Base-by-base conservation (phyloP, 2,113 vertebrate genomes). In the Thomomys bottae region DNA sequence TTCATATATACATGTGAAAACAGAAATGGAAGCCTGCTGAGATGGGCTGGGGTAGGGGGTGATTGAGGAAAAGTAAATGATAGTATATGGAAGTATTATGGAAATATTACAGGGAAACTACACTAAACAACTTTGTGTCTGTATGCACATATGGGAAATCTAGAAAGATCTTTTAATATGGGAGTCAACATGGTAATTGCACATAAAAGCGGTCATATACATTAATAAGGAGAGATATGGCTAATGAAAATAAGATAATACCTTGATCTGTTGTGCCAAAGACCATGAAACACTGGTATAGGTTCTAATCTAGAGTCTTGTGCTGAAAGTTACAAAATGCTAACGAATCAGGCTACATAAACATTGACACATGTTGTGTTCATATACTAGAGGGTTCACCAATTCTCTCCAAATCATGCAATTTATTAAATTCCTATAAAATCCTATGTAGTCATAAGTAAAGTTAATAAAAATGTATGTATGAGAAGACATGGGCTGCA, bases 251-350 rank as follows among this genome's bases (percentile, higher is more conserved):
- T 10, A 30, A n/a, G 34, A 42, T 28, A 83, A 9, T 61, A 21
- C 20, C 24, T 23, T 64, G 78, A 26, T 36, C 6, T 68, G 15
- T 42, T 80, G 9, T 8, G 71, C 20, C 36, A 66, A 72, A 85
- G 40, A 82, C 59, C 11, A 28, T 12, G 61, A 78, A 88, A 54
- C 7, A 45, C 32, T 38, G 32, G 36, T 40, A 26, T 42, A 70
- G 80, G 10, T 21, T 73, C 71, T 26, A 86, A 5, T 32, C 1
- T 77, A 45, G 18, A 4, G 54, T 38, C 36, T 90, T 73, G 36
- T 90, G 18, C 20, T 85, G 42, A 72, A 81, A 87, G 82, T 42
- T 72, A 72, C 15, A 45, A 94, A 83, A 64, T 54, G 49, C 38
- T 45, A 15, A 59, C 57, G n/a, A 84, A 67, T 71, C 72, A n/a